phyloP scores from a whole-genome alignment of 1,140 invertebrate species.

The Cherax quadricarinatus region DNA sequence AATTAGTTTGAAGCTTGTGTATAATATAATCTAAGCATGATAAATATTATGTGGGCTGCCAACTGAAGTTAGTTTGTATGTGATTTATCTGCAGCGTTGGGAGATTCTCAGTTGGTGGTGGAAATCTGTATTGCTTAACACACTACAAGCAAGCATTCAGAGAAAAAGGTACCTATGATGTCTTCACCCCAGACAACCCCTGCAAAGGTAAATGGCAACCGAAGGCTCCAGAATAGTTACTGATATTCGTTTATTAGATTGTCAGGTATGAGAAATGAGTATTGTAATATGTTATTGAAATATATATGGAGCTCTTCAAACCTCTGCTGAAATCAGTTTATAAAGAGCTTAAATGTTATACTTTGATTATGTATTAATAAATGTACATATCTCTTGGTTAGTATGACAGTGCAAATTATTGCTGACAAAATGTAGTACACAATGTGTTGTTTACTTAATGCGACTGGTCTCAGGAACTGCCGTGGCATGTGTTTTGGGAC shows the following conservation, averaged over 20 bases:
- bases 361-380: neutral
- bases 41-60: no score
- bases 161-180: slow-evolving; percentile 90
- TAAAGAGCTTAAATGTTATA: neutral
- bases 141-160: slow-evolving; percentile 91
- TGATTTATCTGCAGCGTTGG: slow-evolving; percentile 61
- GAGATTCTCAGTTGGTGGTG: slow-evolving; percentile 77
- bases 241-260: neutral
- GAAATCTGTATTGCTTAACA: slow-evolving; percentile 86
- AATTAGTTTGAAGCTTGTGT: no score
- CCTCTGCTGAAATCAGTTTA: neutral
- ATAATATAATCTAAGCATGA: no score
- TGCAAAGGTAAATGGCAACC: slow-evolving; percentile 63
- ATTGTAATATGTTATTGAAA: neutral
- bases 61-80: no score
- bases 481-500: neutral
- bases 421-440: neutral
- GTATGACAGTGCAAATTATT: neutral
- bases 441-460: neutral
- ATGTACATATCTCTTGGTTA: neutral
- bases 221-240: slow-evolving; percentile 47
- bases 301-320: neutral
- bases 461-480: neutral
- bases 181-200: slow-evolving; percentile 62
- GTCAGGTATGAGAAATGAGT: neutral